Evolutionary conservation across 2,113 vertebrate genomes (phyloP).

Genomic region (Phocoena phocoena): DNA sequence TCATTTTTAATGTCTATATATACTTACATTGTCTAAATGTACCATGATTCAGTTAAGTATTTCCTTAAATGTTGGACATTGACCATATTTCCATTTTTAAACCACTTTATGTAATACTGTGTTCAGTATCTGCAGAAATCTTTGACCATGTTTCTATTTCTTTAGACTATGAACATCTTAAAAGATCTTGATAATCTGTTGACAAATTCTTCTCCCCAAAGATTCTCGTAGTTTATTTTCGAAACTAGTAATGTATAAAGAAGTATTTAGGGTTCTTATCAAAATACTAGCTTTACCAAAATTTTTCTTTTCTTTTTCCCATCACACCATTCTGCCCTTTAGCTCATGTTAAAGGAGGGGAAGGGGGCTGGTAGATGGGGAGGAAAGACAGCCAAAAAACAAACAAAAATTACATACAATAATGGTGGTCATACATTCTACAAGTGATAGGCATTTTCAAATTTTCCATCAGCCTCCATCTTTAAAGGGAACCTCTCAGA

Average conservation of each 20-base stretch:
- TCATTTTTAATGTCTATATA: background rate
- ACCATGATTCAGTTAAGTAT: background rate
- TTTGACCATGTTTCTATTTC: background rate
- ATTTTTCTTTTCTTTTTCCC: background rate
- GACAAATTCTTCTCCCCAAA: background rate
- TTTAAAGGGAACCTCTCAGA: background rate
- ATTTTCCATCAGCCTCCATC: background rate
- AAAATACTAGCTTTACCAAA: background rate
- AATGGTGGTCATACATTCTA: background rate
- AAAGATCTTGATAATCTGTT: background rate
- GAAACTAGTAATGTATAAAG: background rate
- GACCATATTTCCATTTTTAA: background rate
- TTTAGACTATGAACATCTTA: conserved; percentile 4
- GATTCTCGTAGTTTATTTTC: background rate
- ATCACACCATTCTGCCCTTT: background rate
- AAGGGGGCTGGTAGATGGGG: background rate
- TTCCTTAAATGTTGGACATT: background rate
- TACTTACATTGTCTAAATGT: background rate
- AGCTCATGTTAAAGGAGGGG: background rate
- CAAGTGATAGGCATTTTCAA: background rate
- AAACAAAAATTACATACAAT: background rate
- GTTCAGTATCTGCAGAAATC: background rate
- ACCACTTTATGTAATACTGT: background rate
- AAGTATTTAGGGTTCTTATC: background rate
- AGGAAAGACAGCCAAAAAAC: background rate